Conservation (phyloP, 2,888 invertebrate species). For the Chromoteleia sp. region DNA sequence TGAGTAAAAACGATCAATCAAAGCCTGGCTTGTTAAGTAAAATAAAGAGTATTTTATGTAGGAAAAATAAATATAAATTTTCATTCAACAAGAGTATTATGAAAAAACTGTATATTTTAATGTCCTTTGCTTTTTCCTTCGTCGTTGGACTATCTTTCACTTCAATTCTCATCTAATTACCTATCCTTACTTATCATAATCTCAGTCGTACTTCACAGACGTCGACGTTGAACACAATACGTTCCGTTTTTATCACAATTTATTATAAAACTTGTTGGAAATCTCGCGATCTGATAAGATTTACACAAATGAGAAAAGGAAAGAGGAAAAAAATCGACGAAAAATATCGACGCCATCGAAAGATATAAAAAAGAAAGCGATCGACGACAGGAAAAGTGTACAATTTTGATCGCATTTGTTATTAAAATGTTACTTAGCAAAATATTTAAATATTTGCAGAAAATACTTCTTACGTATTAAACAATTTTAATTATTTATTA, state of each 20-base stretch:
- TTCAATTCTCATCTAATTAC: constrained; percentile 35
- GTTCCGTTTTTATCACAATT: constrained; percentile 19
- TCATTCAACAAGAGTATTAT: constrained; percentile 11
- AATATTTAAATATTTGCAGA: no score
- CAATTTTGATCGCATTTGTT: no score
- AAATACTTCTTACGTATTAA: no score
- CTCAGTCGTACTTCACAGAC: constrained; percentile 36
- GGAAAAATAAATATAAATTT: constrained; percentile 13
- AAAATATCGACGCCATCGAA: no score
- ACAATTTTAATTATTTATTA: no score
- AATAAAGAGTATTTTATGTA: not conserved
- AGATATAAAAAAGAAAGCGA: no score
- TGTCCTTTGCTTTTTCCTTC: constrained; percentile 25
- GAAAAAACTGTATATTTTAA: constrained; percentile 26
- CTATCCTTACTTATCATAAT: constrained; percentile 48
- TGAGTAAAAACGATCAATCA: constrained; percentile 2
- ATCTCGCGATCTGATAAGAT: not conserved
- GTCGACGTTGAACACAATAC: constrained; percentile 26
- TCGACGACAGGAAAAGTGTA: no score
- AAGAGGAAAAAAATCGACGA: no score
- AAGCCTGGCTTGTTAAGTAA: not conserved
- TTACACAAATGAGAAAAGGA: no score
- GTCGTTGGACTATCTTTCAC: constrained; percentile 8
- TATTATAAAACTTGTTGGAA: constrained; percentile 19
- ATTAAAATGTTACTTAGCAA: no score